A percentile compares a stretch with the other conserved stretches of the same genome.
phyloP scores from a whole-genome alignment of 2,888 invertebrate genomes.

The Tridacna gigas region DNA sequence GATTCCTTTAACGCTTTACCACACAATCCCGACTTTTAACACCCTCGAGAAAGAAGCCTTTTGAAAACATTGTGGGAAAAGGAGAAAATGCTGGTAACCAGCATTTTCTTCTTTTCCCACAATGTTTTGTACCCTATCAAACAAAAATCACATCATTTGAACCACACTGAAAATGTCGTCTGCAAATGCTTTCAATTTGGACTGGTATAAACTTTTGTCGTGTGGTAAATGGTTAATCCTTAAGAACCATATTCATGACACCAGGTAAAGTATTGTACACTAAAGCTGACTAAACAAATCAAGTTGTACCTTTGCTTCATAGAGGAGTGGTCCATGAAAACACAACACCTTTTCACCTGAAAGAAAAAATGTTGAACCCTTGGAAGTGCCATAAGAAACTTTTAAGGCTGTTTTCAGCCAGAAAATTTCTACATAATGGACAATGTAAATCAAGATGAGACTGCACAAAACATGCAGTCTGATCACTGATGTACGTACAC shows the following conservation, averaged over 20 bases:
- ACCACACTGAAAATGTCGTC: too few species aligned
- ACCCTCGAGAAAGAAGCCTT: too few species aligned
- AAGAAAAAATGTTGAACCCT: slow-evolving; percentile 36
- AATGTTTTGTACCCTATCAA: too few species aligned
- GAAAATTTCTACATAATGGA: neutral
- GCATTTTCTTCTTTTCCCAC: neutral
- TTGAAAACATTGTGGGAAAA: neutral
- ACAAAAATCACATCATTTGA: too few species aligned
- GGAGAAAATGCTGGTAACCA: slow-evolving; percentile 1
- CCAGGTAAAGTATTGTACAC: too few species aligned
- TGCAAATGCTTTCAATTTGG: too few species aligned
- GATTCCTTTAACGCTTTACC: too few species aligned
- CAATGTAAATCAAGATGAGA: neutral
- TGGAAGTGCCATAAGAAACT: neutral
- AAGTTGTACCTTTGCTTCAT: slow-evolving; percentile 92
- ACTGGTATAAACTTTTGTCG: too few species aligned
- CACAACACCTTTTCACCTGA: slow-evolving; percentile 91
- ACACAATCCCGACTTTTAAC: too few species aligned
- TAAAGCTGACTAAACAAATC: too few species aligned
- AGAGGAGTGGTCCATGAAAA: slow-evolving; percentile 97
- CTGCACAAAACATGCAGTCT: neutral
- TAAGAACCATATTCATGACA: too few species aligned
- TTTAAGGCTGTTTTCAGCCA: neutral
- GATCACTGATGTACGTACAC: neutral
- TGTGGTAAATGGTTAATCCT: too few species aligned